Base-by-base conservation (phyloP, 2,888 invertebrate genomes). In the Tubulanus polymorphus region DNA sequence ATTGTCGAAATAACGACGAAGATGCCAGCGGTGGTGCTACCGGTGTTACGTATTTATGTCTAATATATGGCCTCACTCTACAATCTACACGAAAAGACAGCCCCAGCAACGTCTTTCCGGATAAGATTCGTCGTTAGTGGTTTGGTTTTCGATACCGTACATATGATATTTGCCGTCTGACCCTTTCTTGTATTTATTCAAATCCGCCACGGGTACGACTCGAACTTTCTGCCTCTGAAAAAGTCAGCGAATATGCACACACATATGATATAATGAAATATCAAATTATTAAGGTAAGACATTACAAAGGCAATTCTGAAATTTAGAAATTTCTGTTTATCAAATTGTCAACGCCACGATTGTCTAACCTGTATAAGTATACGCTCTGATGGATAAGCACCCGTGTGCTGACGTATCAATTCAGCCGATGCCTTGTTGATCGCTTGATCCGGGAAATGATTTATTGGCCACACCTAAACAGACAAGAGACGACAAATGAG, bases 401-500 rank as follows among this genome's bases (percentile, higher is more conserved):
- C 61, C 2, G 68, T 63, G 63, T 83, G 82, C 45, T 79, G 72
- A 28, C 72, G 67, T 8, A 83, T 75, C 18, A 83, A 67, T 59
- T 79, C 76, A 8, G 64, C 61, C 18, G 82, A 82, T 2, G 82
- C 82, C 59, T 75, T 71, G 65, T 80, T 81, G 41, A 83, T 76
- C 46, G 80, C 79, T 54, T 76, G 75, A 57, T 83, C 82, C 10
- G 80, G 79, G 59, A 81, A 81, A 56, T 81, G 79, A 37, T 75
- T 75, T 26, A 83, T 72, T 3, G 82, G 81, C 63, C 73, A 72
- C 18, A 83, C 78, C 78, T 78, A 47, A 15, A 26, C n/a, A 46
- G 20, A 46, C 12, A 18, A 46, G 10, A 18, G 12, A 18, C 20
- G 10, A n/a, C n/a, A n/a, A n/a, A n/a, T n/a, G n/a, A n/a, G n/a